phyloP scores from a whole-genome alignment of 92 coral and sea anemone genomes.

The Siderastrea radians region DNA sequence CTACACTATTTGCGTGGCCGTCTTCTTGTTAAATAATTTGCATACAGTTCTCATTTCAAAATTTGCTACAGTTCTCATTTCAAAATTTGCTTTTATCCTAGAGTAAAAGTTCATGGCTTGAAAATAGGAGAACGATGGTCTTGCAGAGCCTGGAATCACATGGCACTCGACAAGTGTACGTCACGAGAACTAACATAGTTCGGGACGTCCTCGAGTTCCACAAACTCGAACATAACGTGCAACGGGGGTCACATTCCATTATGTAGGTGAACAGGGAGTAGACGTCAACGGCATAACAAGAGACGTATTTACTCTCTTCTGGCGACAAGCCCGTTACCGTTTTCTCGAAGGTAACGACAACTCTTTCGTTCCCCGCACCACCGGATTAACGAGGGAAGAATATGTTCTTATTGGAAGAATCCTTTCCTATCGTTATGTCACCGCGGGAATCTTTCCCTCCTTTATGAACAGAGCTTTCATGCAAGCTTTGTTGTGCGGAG shows the following conservation, averaged over 20 bases:
- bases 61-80: too few relatives aligned
- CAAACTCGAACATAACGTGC: not conserved
- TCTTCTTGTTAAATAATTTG: too few relatives aligned
- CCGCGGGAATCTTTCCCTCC: not conserved
- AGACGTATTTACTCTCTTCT: not conserved
- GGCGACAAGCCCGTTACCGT: slow-evolving; percentile 1
- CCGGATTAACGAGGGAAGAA: not conserved
- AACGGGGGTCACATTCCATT: not conserved
- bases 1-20: too few relatives aligned
- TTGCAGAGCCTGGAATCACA: not conserved
- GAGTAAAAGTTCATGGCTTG: not conserved
- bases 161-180: not conserved
- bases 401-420: not conserved
- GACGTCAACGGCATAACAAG: not conserved
- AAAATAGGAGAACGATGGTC: not conserved
- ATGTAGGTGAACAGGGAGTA: not conserved
- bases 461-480: not conserved
- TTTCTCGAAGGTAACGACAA: not conserved
- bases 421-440: not conserved
- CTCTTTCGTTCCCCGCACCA: not conserved
- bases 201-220: not conserved
- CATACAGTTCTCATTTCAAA: too few relatives aligned
- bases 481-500: not conserved
- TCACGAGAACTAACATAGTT: not conserved
- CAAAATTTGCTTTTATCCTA: too few relatives aligned